These are phyloP conservation scores for Alces alces DNA, from an alignment of 2,113 vertebrate species.

Conservation along the genomic window DNA sequence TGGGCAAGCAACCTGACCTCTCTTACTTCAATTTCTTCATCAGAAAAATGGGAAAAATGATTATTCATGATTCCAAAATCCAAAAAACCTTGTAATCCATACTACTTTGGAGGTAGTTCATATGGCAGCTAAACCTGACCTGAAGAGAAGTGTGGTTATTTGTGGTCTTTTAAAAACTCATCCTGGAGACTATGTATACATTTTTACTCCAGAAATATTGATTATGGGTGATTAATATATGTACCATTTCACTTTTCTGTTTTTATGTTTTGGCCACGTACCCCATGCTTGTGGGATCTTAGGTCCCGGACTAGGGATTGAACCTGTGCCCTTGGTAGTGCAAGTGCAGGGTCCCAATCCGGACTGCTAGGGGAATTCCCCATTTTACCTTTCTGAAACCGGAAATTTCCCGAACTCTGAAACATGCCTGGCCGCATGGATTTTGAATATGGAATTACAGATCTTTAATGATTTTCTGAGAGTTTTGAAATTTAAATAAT, in stretches of 20 bases:
- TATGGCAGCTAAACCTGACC: not conserved
- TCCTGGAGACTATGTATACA: not conserved
- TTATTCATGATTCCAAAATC: not conserved
- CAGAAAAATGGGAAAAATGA: not conserved
- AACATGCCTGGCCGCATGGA: not conserved
- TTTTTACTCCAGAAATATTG: not conserved
- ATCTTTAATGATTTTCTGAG: constrained; percentile 14
- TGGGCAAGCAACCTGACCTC: not conserved
- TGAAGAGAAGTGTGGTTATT: not conserved
- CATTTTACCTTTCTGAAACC: constrained; percentile 1
- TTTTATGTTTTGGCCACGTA: not conserved
- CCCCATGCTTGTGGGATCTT: not conserved
- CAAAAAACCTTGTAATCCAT: not conserved
- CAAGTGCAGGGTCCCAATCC: not conserved
- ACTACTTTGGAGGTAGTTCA: not conserved
- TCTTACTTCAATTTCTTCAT: not conserved
- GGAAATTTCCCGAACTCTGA: not conserved
- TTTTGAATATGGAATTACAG: constrained; percentile 3
- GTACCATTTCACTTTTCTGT: not conserved
- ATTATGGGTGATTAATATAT: not conserved
- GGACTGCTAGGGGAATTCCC: not conserved
- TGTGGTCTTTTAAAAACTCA: not conserved
- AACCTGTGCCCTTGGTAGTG: not conserved
- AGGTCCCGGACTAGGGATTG: not conserved
- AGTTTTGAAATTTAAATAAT: not conserved